Evolutionary conservation across 2,888 invertebrate genomes (phyloP), one percentile per base, ranked within the genome.

Genomic region (Tromatobia lineatoria): DNA sequence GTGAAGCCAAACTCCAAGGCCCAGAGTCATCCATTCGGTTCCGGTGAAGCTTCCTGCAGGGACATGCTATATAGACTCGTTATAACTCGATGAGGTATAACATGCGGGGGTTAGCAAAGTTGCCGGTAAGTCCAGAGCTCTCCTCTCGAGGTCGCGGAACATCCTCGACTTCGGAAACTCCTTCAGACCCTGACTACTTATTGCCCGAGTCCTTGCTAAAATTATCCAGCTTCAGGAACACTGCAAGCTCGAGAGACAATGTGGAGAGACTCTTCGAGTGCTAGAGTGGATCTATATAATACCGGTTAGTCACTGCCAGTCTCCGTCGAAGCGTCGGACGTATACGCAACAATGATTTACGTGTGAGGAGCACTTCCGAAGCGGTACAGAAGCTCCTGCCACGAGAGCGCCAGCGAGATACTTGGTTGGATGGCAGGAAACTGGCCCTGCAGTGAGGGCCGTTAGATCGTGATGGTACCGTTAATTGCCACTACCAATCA

Each of bases 401-500:
- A 15, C 15, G n/a, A n/a, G 38, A 10, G 10, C 6, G 7, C 6
- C 34, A 45, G 86, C 87, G 38, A 74, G 88, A 85, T 86, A 88
- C 87, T 90, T 88, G 81, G 86, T 50, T 87, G 82, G 86, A 45
- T 87, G 85, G 42, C 69, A 69, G 59, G 78, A 79, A 54, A 69
- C 74, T 82, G 75, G 57, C 50, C 54, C 57, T n/a, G 45, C 67
- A 45, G 23, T 47, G 42, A 57, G 45, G n/a, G 25, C 67, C 54
- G 64, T 77, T 78, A 87, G 90, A 91, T 90, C 90, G 87, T 88
- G 80, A 88, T 88, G 87, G 89, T 88, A 89, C 64, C 89, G 91
- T 91, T 91, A 91, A 92, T 92, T 91, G 90, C 92, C 88, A 90
- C 91, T 91, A 92, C 91, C 90, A 92, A 92, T 92, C 92, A 92